Conservation (phyloP, 1,140 invertebrate genomes). For the Spodoptera frugiperda region DNA sequence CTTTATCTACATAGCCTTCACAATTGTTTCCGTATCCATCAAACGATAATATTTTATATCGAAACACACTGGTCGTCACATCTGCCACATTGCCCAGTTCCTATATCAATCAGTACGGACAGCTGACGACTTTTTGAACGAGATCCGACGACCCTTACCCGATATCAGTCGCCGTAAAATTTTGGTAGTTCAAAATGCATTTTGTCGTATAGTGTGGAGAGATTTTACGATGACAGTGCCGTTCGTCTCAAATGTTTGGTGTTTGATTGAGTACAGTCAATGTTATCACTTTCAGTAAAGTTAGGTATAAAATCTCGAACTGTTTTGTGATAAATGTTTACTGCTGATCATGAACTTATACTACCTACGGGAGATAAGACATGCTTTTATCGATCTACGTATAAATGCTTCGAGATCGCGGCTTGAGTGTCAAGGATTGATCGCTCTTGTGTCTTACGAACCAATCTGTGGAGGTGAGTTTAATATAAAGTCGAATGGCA, state of each 20-base stretch:
- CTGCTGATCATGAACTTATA: neutral
- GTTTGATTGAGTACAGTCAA: neutral
- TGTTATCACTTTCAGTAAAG: conserved; percentile 1
- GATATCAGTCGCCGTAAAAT: conserved; percentile 37
- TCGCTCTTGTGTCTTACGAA: too few species aligned
- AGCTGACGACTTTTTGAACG: conserved; percentile 69
- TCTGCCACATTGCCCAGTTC: conserved; percentile 40
- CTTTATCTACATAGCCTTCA: neutral
- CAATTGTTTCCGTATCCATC: conserved; percentile 25
- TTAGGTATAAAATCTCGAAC: neutral
- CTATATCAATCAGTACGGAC: conserved; percentile 69
- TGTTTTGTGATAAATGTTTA: neutral
- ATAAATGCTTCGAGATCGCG: too few species aligned
- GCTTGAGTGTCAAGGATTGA: too few species aligned
- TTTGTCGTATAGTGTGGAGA: conserved; percentile 7
- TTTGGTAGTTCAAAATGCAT: conserved; percentile 36
- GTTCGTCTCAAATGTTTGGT: neutral
- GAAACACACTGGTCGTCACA: conserved; percentile 6
- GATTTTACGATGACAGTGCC: neutral
- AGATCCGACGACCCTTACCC: conserved; percentile 50
- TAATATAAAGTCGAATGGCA: too few species aligned
- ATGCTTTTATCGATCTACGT: neutral
- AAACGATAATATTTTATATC: conserved; percentile 35
- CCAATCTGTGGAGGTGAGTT: too few species aligned
- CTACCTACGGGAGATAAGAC: neutral